Base-by-base conservation (phyloP, 2,797 vertebrate species). In the Coregonus sp. region DNA sequence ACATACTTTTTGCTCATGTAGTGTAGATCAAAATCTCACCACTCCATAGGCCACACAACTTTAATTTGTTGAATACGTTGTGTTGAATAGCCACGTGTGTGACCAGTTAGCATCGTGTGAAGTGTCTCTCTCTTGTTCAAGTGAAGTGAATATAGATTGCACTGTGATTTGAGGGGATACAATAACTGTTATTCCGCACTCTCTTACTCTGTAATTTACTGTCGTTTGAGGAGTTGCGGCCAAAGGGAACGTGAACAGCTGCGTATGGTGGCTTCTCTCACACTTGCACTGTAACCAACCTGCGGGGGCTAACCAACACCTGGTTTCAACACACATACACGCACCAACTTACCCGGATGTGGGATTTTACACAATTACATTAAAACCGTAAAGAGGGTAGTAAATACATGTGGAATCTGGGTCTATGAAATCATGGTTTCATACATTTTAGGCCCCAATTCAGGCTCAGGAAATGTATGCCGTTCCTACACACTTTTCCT, bases 401-500 rank as follows among this genome's bases (percentile, higher is more conserved):
- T 88, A 83, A 89, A 87, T 79, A 76, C 80, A 82, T 5, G 0
- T 79, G 80, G 78, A 63, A 85, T 87, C 84, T 86, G 40, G 40
- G 86, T 77, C 78, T 20, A n/a, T 11, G 7, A 9, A 20, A 7
- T 9, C 6, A 61, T 80, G 70, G 86, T 89, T 90, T 86, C 87
- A 92, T 92, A 89, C 90, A 93, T 93, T 92, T 92, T 25, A 25
- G 25, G 25, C 25, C 25, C 86, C 40, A 7, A 2, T 40, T 40
- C 40, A 40, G 40, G 6, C 40, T 9, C 2, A 40, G 37, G 37
- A 40, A 9, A 9, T 0, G 40, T 40, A 2, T 40, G 40, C 40
- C 40, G 25, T 25, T 25, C 25, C 25, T 25, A 25, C 25, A 25
- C 25, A 25, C 25, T 25, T 25, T 25, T 25, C 25, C 25, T 25